These are phyloP conservation scores for Eudyptes chrysolophus DNA, from an alignment of 2,113 vertebrate species.

Conservation along the genomic window DNA sequence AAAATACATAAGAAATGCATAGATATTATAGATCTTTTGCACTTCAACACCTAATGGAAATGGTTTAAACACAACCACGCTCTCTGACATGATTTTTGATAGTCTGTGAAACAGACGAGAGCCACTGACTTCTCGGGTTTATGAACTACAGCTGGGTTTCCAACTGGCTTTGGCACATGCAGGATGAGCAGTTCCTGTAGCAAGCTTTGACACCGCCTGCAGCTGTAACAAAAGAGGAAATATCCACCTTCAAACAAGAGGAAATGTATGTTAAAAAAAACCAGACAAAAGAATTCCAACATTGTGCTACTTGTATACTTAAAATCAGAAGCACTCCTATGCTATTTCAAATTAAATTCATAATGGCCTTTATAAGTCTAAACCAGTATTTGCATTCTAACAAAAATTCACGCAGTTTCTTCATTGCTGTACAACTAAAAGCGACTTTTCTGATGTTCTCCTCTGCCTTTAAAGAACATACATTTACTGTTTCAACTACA, in stretches of 20 bases:
- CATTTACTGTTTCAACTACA: not conserved
- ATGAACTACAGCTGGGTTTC: not conserved
- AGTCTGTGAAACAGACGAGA: not conserved
- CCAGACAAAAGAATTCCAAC: not conserved
- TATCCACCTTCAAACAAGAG: not conserved
- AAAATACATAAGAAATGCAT: fast-evolving
- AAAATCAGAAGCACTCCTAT: not conserved
- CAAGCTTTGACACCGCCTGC: not conserved
- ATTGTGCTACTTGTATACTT: not conserved
- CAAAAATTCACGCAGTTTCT: not conserved
- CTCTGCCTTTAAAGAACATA: not conserved
- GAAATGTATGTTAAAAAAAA: not conserved
- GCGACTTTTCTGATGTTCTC: not conserved
- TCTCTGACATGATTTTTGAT: not conserved
- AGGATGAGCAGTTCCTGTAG: not conserved
- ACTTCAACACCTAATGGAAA: not conserved
- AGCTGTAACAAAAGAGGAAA: not conserved
- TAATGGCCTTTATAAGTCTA: not conserved
- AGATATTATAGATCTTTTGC: not conserved
- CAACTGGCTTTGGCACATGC: not conserved
- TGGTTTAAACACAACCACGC: not conserved
- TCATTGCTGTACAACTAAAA: not conserved
- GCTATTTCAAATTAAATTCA: not conserved
- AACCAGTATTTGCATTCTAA: not conserved
- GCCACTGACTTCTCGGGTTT: not conserved